Evolutionary conservation across 2,797 vertebrate genomes (phyloP).

Genomic region (Manis javanica): DNA sequence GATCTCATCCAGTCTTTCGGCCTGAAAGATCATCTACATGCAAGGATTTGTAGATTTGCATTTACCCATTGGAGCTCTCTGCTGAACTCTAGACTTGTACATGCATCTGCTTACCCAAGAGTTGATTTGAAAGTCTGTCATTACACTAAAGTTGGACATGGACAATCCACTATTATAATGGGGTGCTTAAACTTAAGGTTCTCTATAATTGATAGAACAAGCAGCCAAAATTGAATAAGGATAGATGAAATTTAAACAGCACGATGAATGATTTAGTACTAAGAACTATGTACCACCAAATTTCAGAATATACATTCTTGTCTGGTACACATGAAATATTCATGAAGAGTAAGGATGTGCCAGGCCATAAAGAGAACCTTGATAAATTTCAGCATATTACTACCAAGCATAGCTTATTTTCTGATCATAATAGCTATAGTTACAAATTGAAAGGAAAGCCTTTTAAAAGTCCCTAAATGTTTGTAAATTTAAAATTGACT

Average conservation of each 20-base stretch:
- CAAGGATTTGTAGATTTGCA: background rate
- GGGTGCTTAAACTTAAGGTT: background rate
- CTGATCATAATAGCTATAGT: background rate
- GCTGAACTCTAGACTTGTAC: background rate
- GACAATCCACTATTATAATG: background rate
- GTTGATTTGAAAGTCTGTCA: background rate
- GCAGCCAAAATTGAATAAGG: background rate
- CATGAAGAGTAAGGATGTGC: background rate
- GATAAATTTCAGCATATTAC: background rate
- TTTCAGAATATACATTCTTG: background rate
- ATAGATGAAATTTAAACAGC: background rate
- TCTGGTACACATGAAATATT: background rate
- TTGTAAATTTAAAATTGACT: constrained; percentile 35
- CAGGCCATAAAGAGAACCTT: background rate
- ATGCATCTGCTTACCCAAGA: background rate
- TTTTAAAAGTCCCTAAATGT: background rate
- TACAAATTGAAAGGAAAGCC: background rate
- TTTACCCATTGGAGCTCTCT: background rate
- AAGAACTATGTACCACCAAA: background rate
- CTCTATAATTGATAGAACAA: background rate
- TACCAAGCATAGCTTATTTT: background rate
- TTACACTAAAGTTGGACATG: background rate
- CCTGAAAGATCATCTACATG: background rate
- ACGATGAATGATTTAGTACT: background rate
- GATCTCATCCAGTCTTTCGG: background rate